These are phyloP conservation scores for Ochropacha duplaris DNA, from an alignment of 2,888 invertebrate genomes.

Conservation along the genomic window DNA sequence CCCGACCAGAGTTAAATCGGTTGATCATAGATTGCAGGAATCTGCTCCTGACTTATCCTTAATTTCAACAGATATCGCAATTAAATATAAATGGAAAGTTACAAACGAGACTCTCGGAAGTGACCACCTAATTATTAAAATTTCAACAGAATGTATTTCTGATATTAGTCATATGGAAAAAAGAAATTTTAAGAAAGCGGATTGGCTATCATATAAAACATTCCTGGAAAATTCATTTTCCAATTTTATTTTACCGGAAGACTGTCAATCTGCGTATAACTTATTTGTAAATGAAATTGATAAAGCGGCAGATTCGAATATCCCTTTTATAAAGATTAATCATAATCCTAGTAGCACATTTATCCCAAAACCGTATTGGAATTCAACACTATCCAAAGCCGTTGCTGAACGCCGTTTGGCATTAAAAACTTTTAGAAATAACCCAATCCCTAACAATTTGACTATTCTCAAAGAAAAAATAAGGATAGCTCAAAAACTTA, in stretches of 20 bases:
- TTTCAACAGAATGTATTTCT: neutral
- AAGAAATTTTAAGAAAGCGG: neutral
- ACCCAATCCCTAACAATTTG: conserved; percentile 23
- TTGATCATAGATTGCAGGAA: no score
- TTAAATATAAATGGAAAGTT: no score
- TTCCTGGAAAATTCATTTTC: neutral
- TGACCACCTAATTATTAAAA: neutral
- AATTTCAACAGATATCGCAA: no score
- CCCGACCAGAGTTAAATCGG: no score
- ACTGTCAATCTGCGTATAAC: conserved; percentile 2
- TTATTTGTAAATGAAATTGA: conserved; percentile 8
- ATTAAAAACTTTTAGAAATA: conserved; percentile 16
- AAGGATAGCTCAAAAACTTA: conserved; percentile 7
- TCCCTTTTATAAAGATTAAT: conserved; percentile 12
- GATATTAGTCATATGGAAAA: no score
- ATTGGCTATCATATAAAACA: neutral
- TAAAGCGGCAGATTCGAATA: conserved; percentile 11
- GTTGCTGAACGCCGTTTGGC: conserved; percentile 25
- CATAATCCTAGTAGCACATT: conserved; percentile 13
- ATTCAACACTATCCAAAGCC: conserved; percentile 9
- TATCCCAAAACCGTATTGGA: conserved; percentile 23
- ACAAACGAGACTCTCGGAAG: neutral
- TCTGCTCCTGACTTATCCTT: no score
- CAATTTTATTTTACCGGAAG: neutral
- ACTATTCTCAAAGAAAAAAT: conserved; percentile 10